Evolutionary conservation across 2,888 invertebrate species (phyloP), one percentile per base, ranked within the genome.

Genomic region (Cryptocheilus praepositus): DNA sequence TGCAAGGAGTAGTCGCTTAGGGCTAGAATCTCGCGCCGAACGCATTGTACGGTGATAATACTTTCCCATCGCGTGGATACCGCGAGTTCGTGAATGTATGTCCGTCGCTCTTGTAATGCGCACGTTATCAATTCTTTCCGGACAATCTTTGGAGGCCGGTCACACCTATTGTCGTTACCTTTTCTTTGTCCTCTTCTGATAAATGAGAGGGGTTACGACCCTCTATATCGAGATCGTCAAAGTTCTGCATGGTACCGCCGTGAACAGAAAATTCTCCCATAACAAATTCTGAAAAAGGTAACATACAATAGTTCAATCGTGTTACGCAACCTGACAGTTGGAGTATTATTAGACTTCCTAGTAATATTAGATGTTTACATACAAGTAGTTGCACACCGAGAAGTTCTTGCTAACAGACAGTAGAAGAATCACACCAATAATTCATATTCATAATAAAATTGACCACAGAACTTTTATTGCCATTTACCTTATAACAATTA

Each of bases 201-300:
- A 87, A 77, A 64, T 86, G 86, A 63, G 85, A 84, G 67, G 89
- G 87, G 80, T 86, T 87, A 43, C 88, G 84, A 74, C 89, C 89
- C 82, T 89, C 89, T 68, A 89, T 88, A 74, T 89, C 89, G 57
- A 89, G 88, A 80, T 89, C 88, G 45, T 89, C 89, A 71, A 88
- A 89, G 77, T 89, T 89, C 83, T 88, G 88, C 89, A 89, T 89
- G 49, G 45, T 58, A 62, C 22, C 13, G 21, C 61, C 69, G 51
- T 28, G 51, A 63, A 28, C 52, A 61, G 43, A 70, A 64, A 60
- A 64, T 64, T 59, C 62, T 62, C 54, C 67, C 71, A 65, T 60
- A n/a, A 54, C 36, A 55, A 44, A 54, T 52, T 76, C 79, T 79
- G 79, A 68, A 79, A 79, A 74, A 57, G 80, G 21, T 53, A 53